These are phyloP conservation scores for Plectropomus leopardus DNA, from an alignment of 2,113 vertebrate genomes.

Conservation along the genomic window DNA sequence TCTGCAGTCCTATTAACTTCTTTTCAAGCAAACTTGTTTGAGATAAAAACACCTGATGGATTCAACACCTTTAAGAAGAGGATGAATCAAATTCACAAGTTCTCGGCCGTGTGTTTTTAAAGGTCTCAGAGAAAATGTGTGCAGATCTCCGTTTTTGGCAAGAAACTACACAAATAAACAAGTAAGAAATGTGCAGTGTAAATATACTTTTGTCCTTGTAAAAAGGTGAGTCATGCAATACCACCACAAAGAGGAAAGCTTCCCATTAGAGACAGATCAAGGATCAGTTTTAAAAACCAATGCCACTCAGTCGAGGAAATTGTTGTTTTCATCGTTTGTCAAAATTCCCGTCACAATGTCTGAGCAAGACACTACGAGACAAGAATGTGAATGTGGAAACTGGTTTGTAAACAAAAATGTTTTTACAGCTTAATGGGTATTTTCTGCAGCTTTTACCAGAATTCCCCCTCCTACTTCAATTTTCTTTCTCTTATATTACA, in stretches of 20 bases:
- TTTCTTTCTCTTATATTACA: too few relatives aligned
- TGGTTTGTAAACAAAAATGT: not conserved
- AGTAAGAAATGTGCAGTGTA: not conserved
- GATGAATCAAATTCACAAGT: slow-evolving; percentile 2
- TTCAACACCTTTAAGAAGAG: slow-evolving; percentile 43
- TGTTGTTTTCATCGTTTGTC: not conserved
- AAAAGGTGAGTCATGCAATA: slow-evolving; percentile 47
- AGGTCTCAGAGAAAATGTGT: not conserved
- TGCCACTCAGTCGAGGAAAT: slow-evolving; percentile 32
- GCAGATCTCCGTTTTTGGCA: not conserved
- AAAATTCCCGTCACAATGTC: not conserved
- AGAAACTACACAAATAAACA: not conserved
- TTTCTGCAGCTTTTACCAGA: not conserved
- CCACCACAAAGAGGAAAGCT: slow-evolving; percentile 32
- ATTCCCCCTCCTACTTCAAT: not conserved
- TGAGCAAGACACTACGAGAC: too few relatives aligned
- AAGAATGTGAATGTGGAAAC: too few relatives aligned
- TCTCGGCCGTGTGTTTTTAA: not conserved
- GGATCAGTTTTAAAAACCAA: slow-evolving; percentile 35
- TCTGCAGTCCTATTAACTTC: not conserved
- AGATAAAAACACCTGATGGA: slow-evolving; percentile 49
- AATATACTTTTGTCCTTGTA: slow-evolving; percentile 11
- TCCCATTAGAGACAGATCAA: slow-evolving; percentile 14
- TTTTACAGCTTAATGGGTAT: not conserved
- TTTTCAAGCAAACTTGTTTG: slow-evolving; percentile 11